Evolutionary conservation across 2,888 invertebrate genomes (phyloP).

Genomic region (Zygaena filipendulae): DNA sequence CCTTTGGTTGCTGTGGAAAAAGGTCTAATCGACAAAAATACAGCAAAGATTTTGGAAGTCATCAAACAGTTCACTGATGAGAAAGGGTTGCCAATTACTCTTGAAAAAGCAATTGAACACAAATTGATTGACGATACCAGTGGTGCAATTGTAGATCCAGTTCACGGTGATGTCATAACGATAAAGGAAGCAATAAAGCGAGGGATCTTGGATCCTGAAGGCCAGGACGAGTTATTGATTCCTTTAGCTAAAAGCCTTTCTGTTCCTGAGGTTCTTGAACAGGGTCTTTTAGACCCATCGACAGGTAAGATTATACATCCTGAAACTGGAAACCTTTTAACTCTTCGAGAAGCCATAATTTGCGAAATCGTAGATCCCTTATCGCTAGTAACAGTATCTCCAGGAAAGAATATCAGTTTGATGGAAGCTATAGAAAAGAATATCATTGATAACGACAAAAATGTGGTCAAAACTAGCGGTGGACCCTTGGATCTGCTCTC

Average conservation of each 20-base stretch:
- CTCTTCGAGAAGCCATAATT: constrained; percentile 84
- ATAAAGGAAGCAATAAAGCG: constrained; percentile 87
- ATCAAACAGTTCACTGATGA: constrained; percentile 67
- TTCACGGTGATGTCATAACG: constrained; percentile 80
- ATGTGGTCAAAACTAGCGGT: constrained; percentile 70
- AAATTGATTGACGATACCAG: constrained; percentile 77
- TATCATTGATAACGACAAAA: constrained; percentile 77
- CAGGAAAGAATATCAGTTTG: constrained; percentile 75
- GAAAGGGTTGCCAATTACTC: constrained; percentile 71
- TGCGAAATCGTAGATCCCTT: constrained; percentile 89
- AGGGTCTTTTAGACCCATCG: constrained; percentile 83
- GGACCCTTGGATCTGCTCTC: constrained; percentile 74
- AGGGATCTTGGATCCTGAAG: constrained; percentile 83
- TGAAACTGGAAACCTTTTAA: constrained; percentile 82
- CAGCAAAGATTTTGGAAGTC: constrained; percentile 75
- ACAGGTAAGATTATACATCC: constrained; percentile 86
- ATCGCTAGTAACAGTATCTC: constrained; percentile 74
- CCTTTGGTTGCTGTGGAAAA: constrained; percentile 82
- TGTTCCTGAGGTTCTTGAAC: constrained; percentile 84
- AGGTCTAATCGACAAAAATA: constrained; percentile 81
- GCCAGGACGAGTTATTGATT: constrained; percentile 79
- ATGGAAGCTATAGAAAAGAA: constrained; percentile 79
- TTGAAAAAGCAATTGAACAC: constrained; percentile 79
- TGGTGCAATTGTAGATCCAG: constrained; percentile 86
- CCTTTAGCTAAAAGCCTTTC: constrained; percentile 85